Percentiles rank a stretch among this genome's conserved stretches.
Conservation (phyloP, 2,113 vertebrate species). For the Orthonyx spaldingii region DNA sequence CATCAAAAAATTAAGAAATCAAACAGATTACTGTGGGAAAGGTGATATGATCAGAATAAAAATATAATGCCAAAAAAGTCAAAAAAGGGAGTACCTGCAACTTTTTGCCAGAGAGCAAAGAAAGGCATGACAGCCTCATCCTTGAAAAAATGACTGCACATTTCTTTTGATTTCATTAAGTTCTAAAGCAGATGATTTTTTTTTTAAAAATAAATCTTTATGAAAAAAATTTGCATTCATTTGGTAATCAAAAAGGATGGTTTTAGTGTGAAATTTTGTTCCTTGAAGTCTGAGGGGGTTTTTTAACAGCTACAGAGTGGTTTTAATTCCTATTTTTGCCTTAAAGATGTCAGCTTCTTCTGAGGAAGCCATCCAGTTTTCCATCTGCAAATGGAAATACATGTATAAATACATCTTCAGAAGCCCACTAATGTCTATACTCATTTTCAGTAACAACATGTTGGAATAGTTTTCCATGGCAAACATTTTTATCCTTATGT, state of each 20-base stretch:
- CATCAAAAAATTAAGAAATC: not conserved
- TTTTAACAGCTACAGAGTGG: not conserved
- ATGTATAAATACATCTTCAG: too few relatives aligned
- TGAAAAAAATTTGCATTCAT: not conserved
- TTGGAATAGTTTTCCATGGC: not conserved
- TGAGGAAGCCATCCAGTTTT: not conserved
- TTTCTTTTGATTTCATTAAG: not conserved
- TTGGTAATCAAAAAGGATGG: not conserved
- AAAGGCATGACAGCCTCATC: not conserved
- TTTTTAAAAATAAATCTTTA: not conserved
- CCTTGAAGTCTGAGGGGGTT: not conserved
- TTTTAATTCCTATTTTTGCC: not conserved
- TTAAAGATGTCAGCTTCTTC: not conserved
- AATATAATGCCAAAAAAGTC: not conserved
- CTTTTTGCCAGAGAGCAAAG: not conserved
- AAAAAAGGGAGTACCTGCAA: not conserved
- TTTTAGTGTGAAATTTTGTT: not conserved
- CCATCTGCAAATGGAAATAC: not conserved
- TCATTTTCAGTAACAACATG: not conserved
- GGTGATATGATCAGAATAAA: not conserved
- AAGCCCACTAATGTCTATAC: too few relatives aligned
- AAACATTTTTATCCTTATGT: not conserved
- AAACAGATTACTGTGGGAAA: not conserved
- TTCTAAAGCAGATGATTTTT: not conserved
- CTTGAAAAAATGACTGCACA: not conserved